Evolutionary conservation across 2,797 vertebrate species (phyloP), one percentile per base, ranked within the genome.

Genomic region (Rhinichthys osculus): DNA sequence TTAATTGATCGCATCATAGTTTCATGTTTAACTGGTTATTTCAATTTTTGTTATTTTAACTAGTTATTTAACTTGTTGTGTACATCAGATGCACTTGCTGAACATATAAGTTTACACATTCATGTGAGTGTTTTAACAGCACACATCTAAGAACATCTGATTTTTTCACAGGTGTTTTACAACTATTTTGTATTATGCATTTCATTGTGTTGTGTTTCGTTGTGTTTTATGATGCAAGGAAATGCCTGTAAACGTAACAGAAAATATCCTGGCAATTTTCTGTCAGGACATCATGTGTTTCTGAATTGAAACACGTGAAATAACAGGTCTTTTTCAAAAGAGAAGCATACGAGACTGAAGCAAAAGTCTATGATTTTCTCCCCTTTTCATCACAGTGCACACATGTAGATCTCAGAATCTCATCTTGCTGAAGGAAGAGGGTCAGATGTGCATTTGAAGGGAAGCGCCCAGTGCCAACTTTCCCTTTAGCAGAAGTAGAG

Each of bases 401-500:
- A 47, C 7, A 57, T 44, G 77, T 8, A 30, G 54, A 69, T 44
- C 35, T 10, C 30, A 19, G 17, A 30, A 42, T 8, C 16, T n/a
- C 40, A 1, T 71, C 33, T 57, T 14, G 14, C 5, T 64, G 78
- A 50, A 74, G 47, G 40, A 35, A 72, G 69, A 59, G 62, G 14
- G 78, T 78, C 78, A 35, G 40, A 74, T 59, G 74, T 50, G 33
- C n/a, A 1, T 47, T 7, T 6, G 52, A 8, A 78, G 64, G n/a
- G 5, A 44, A 47, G 7, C 6, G 8, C n/a, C 21, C 33, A 35
- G 16, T 66, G 82, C 80, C 77, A 85, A 64, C 71, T 85, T 62
- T 79, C 78, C 8, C 11, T 76, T 72, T 52, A 59, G 38, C 50
- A 78, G 66, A 70, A 86, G 84, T 83, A 87, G 86, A 76, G 87